Evolutionary conservation across 2,888 invertebrate species (phyloP), one percentile per base, ranked within the genome.

Genomic region (Agrilus cyanescens): DNA sequence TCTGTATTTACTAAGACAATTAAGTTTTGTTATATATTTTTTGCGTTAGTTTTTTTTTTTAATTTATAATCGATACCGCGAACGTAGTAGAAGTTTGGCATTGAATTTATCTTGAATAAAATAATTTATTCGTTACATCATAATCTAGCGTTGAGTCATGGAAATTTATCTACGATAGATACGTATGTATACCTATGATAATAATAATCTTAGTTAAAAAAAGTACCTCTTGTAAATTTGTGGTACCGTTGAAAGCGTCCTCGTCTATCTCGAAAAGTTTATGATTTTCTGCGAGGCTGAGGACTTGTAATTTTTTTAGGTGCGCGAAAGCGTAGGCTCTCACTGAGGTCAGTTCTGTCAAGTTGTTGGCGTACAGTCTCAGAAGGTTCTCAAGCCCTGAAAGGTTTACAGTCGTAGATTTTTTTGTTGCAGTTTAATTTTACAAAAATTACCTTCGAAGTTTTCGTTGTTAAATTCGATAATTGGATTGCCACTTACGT

Each of bases 381-480:
- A 69, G 63, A 46, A 82, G 60, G 47, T 69, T 68, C 32, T 65
- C 62, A 53, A 81, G 59, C 34, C 74, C 76, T 75, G 59, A 47
- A 61, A 61, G 48, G 47, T n/a, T n/a, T n/a, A n/a, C n/a, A n/a
- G n/a, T n/a, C n/a, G n/a, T n/a, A n/a, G n/a, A n/a, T n/a, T n/a
- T n/a, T n/a, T n/a, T n/a, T n/a, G n/a, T n/a, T n/a, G n/a, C n/a
- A n/a, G n/a, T n/a, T n/a, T n/a, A n/a, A n/a, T n/a, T n/a, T n/a
- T n/a, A n/a, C n/a, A n/a, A n/a, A n/a, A n/a, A n/a, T n/a, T 63
- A 75, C 77, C 76, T 45, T 74, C 57, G 50, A 82, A 80, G 46
- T 76, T 75, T 50, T 72, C 69, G 49, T 75, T 74, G 34, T 69
- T 71, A 3, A 82, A 63, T 50, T 73, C 71, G 13, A 69, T 59